A percentile compares a stretch with the other conserved stretches of the same genome.
Conservation (phyloP, 1,140 invertebrate species). For the Drosophila guanche region DNA sequence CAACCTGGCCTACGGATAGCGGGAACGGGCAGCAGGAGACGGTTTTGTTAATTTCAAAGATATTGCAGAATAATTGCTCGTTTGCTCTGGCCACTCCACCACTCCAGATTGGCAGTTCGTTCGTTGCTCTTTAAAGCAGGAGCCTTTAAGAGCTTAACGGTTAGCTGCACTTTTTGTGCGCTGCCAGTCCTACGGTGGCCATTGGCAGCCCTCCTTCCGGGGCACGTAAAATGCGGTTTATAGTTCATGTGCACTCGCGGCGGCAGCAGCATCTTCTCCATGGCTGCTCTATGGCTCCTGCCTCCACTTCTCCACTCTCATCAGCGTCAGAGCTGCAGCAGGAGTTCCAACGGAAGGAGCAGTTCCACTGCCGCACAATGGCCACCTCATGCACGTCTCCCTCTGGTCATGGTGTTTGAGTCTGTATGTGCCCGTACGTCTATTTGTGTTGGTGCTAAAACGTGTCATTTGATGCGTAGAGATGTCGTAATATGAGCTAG, state of each 20-base stretch:
- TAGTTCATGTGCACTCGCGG: slow-evolving; percentile 57
- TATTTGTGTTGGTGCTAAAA: slow-evolving; percentile 64
- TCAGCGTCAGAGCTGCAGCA: slow-evolving; percentile 25
- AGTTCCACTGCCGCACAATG: slow-evolving; percentile 29
- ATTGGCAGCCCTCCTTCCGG: neutral
- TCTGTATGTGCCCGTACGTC: slow-evolving; percentile 1
- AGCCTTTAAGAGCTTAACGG: slow-evolving; percentile 44
- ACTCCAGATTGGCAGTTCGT: slow-evolving; percentile 17
- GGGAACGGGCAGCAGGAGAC: slow-evolving; percentile 10
- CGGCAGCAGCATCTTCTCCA: slow-evolving; percentile 16
- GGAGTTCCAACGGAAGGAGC: slow-evolving; percentile 18
- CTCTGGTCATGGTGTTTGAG: slow-evolving; percentile 31
- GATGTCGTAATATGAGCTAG: slow-evolving; percentile 63
- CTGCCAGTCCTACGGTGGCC: neutral
- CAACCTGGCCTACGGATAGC: neutral
- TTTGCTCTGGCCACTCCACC: slow-evolving; percentile 25
- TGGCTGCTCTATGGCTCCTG: neutral
- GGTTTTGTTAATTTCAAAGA: slow-evolving; percentile 54
- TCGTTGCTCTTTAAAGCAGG: slow-evolving; percentile 10
- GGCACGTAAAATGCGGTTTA: slow-evolving; percentile 71
- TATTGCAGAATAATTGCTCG: slow-evolving; percentile 64
- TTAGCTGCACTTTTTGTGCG: slow-evolving; percentile 36
- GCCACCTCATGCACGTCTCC: slow-evolving; percentile 23
- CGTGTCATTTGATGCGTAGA: slow-evolving; percentile 72
- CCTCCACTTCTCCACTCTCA: slow-evolving; percentile 27